Percentiles rank a stretch among this genome's conserved stretches.
Evolutionary conservation across 1,140 invertebrate species (phyloP).

Genomic region (Littorina saxatilis): DNA sequence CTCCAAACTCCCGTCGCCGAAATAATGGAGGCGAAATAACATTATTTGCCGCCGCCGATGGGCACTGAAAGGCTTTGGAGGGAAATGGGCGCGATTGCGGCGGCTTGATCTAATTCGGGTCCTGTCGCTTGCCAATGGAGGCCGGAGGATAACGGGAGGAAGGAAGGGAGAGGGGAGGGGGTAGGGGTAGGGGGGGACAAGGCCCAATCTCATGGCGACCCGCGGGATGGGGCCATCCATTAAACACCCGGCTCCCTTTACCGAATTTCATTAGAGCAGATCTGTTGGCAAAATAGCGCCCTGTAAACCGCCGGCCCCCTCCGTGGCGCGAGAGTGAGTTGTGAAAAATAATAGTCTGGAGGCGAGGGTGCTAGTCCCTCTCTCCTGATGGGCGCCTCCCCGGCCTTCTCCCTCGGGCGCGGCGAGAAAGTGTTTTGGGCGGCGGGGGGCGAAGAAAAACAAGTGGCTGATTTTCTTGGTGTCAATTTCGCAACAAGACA

Average conservation of each 20-base stretch:
- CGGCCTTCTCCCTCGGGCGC: constrained; percentile 23
- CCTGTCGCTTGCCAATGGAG: constrained; percentile 39
- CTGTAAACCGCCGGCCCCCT: constrained; percentile 26
- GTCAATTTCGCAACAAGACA: constrained; percentile 27
- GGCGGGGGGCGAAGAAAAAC: constrained; percentile 38
- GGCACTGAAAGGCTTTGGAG: constrained; percentile 30
- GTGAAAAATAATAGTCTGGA: constrained; percentile 40
- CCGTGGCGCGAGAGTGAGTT: constrained; percentile 29
- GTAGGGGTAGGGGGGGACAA: constrained; percentile 35
- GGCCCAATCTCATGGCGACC: constrained; percentile 32
- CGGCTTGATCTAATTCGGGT: constrained; percentile 40
- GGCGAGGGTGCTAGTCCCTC: constrained; percentile 3
- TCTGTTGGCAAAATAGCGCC: constrained; percentile 42
- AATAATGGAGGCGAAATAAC: constrained; percentile 42
- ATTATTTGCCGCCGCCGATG: constrained; percentile 35
- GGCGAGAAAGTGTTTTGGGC: constrained; percentile 31
- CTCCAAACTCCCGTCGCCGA: constrained; percentile 35
- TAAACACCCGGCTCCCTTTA: constrained; percentile 40
- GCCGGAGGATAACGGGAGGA: no score
- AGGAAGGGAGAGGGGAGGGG: constrained; percentile 34
- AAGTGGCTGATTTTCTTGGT: constrained; percentile 36
- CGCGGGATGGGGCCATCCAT: constrained; percentile 40
- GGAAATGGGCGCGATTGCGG: constrained; percentile 39
- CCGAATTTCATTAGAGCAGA: constrained; percentile 41
- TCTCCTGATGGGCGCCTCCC: constrained; percentile 15